Evolutionary conservation across 2,797 vertebrate species (phyloP).

Genomic region (Phalanger gymnotis): DNA sequence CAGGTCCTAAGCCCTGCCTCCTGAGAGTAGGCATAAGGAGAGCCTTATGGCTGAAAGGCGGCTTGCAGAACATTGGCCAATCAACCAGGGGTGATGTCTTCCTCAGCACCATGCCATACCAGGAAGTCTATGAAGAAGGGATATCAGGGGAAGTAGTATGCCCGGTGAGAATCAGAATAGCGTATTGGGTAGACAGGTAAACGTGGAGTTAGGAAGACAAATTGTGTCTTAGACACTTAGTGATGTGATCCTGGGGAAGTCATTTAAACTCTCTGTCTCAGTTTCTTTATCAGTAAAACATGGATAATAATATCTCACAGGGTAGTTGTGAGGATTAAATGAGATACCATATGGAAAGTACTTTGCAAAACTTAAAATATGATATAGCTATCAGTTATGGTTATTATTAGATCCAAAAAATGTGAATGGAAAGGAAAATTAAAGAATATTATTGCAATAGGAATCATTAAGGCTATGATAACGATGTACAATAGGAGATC

Average conservation of each 20-base stretch:
- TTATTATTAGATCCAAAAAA: too few relatives aligned
- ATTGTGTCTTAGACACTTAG: background rate
- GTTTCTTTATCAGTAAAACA: constrained; percentile 12
- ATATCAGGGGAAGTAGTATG: background rate
- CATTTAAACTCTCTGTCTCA: background rate
- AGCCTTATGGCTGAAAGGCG: background rate
- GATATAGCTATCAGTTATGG: too few relatives aligned
- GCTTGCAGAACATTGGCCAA: background rate
- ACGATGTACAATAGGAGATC: background rate
- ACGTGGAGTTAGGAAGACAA: too few relatives aligned
- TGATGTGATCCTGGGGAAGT: background rate
- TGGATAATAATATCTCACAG: background rate
- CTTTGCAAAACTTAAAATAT: too few relatives aligned
- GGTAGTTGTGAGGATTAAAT: constrained; percentile 7
- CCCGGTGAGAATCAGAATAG: background rate
- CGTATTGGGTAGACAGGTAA: background rate
- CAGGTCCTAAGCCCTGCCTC: background rate
- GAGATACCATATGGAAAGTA: constrained; percentile 27
- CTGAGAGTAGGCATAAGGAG: too few relatives aligned
- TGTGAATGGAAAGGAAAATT: too few relatives aligned
- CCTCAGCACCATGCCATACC: too few relatives aligned
- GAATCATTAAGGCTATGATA: background rate
- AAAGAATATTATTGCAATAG: background rate
- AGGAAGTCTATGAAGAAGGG: background rate
- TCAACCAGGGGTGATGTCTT: background rate